Evolutionary conservation across 2,888 invertebrate genomes (phyloP), one percentile per base, ranked within the genome.

Genomic region (Aleiodes testaceus): DNA sequence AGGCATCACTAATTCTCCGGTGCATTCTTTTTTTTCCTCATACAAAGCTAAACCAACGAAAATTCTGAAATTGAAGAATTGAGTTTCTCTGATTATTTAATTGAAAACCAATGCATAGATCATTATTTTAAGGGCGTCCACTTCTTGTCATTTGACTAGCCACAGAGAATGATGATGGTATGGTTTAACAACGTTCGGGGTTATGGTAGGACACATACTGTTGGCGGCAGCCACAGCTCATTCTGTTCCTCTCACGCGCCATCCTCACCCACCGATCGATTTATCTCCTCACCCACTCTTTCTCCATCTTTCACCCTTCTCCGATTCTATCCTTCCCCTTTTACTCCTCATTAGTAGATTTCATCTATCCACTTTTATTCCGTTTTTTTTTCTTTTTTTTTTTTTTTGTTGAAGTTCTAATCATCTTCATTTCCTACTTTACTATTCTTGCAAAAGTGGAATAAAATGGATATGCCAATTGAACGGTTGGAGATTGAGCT

Each of bases 151-250:
- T 67, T 74, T 67, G 73, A 73, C 70, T 73, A 74, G 63, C 52
- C 22, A 64, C 14, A 36, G 53, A 69, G 64, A 69, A 52, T 49
- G 30, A 63, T 63, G 69, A 49, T 61, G 69, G 22, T 50, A 69
- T 69, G 69, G 69, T 63, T 63, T 63, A 45, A 63, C 50, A 73
- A 75, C 63, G 73, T 73, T 76, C 74, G 73, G 74, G 78, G 80
- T 79, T 84, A 83, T 84, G 82, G 81, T 81, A 83, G 82, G 82
- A 83, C 2, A 45, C 45, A 63, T 81, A 81, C 84, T 78, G 77
- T 47, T 65, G 70, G 78, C 78, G 78, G 75, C 80, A 79, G 82
- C 78, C 74, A 42, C 59, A 59, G 59, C 36, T 36, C 11, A 9
- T 36, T 36, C 36, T 36, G 9, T 36, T 9, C 9, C 36, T 36